Conservation (phyloP, 2,888 invertebrate species). For the Aphidoletes aphidimyza region DNA sequence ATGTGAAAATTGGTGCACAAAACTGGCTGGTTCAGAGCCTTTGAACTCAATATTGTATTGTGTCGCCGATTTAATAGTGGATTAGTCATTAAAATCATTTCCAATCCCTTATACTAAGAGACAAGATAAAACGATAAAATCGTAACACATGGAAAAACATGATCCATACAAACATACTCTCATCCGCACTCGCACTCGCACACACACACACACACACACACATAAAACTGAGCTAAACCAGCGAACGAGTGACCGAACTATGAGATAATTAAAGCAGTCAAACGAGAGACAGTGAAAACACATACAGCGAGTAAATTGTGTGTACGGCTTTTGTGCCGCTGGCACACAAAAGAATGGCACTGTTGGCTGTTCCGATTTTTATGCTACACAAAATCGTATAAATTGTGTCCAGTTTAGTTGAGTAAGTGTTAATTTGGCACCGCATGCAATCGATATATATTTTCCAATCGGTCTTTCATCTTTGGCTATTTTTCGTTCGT, state of each 20-base stretch:
- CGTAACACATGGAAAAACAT: background rate
- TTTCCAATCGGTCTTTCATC: background rate
- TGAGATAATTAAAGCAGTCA: slow-evolving; percentile 27
- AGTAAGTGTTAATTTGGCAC: slow-evolving; percentile 39
- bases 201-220: no score
- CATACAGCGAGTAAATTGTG: background rate
- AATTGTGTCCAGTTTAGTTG: slow-evolving; percentile 13
- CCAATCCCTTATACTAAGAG: slow-evolving; percentile 10
- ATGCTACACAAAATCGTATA: background rate
- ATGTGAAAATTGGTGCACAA: background rate
- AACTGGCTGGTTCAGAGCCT: background rate
- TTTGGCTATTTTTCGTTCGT: background rate
- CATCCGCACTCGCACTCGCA: no score
- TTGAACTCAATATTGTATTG: background rate
- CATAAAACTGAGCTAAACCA: no score
- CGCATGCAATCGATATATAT: slow-evolving; percentile 44
- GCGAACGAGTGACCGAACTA: background rate
- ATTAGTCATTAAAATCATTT: slow-evolving; percentile 36
- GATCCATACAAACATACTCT: no score
- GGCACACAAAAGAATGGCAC: slow-evolving; percentile 40
- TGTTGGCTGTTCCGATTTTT: no score
- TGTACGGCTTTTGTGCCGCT: background rate
- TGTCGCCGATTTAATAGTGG: background rate
- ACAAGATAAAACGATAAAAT: slow-evolving; percentile 51
- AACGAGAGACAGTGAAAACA: no score